Evolutionary conservation across 2,797 vertebrate species (phyloP).

Genomic region (Leuciscus waleckii): DNA sequence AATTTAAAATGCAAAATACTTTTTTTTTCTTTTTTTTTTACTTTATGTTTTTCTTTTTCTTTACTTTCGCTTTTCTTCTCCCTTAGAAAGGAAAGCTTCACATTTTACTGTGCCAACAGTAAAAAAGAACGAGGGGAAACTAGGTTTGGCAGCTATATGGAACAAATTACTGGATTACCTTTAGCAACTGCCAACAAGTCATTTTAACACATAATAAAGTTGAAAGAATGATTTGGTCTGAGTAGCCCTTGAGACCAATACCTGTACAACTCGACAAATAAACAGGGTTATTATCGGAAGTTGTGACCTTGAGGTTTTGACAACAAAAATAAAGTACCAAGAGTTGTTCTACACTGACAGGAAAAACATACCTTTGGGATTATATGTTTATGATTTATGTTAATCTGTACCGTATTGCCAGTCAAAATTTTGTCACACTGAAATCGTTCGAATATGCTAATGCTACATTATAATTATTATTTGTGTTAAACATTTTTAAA

Average conservation of each 20-base stretch:
- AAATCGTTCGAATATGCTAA: background rate
- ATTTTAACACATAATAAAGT: conserved; percentile 85
- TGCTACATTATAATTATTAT: background rate
- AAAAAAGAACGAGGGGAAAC: conserved; percentile 75
- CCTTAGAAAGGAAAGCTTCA: conserved; percentile 53
- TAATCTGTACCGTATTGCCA: background rate
- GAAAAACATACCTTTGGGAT: conserved; percentile 10
- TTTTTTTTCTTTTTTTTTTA: background rate
- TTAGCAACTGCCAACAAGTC: conserved; percentile 80
- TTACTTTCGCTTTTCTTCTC: conserved; percentile 26
- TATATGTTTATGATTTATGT: background rate
- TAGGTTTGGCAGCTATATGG: conserved; percentile 78
- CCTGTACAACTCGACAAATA: conserved; percentile 79
- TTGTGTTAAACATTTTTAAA: background rate
- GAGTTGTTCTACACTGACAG: background rate
- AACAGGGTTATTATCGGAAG: conserved; percentile 73
- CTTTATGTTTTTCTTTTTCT: background rate
- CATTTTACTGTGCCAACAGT: conserved; percentile 67
- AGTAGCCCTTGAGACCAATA: conserved; percentile 73
- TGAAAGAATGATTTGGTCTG: conserved; percentile 60
- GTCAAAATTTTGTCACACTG: background rate
- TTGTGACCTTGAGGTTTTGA: conserved; percentile 51
- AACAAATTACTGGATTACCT: conserved; percentile 83
- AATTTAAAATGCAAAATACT: background rate
- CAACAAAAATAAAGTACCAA: conserved; percentile 52